Evolutionary conservation across 2,888 invertebrate genomes (phyloP).

Genomic region (Himalopsyche tibetana): DNA sequence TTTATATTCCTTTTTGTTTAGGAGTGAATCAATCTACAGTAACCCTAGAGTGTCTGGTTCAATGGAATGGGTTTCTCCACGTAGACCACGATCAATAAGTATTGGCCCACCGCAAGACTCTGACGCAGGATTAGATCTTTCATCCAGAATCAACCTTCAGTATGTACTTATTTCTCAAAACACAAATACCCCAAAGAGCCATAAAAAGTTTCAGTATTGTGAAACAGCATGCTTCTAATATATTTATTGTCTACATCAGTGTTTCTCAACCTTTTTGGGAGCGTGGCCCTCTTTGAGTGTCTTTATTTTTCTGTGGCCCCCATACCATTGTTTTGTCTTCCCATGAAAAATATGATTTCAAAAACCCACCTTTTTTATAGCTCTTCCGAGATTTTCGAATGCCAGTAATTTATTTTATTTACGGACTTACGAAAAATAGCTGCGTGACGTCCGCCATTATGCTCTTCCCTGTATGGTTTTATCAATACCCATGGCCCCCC

Average conservation of each 20-base stretch:
- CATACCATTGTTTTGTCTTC: too few relatives aligned
- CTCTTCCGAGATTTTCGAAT: too few relatives aligned
- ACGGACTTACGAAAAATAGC: too few relatives aligned
- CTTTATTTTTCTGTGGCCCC: too few relatives aligned
- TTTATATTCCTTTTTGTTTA: slow-evolving; percentile 66
- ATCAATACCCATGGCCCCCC: too few relatives aligned
- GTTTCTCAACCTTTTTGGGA: too few relatives aligned
- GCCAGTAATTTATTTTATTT: too few relatives aligned
- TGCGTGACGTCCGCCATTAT: too few relatives aligned
- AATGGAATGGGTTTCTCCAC: slow-evolving; percentile 73
- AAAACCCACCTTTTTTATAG: too few relatives aligned
- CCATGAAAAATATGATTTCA: too few relatives aligned
- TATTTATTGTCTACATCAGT: background rate
- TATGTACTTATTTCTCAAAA: slow-evolving; percentile 45
- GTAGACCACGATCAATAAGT: slow-evolving; percentile 72
- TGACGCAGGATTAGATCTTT: slow-evolving; percentile 57
- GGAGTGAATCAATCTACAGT: slow-evolving; percentile 78
- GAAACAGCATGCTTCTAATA: background rate
- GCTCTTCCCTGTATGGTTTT: too few relatives aligned
- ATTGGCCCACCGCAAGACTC: slow-evolving; percentile 69
- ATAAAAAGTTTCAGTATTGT: background rate
- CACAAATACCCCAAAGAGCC: background rate
- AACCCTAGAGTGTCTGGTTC: slow-evolving; percentile 77
- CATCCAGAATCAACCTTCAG: slow-evolving; percentile 59
- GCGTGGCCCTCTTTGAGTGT: too few relatives aligned